Base-by-base conservation (phyloP, 1,140 invertebrate species). In the Gonioctena quinquepunctata region DNA sequence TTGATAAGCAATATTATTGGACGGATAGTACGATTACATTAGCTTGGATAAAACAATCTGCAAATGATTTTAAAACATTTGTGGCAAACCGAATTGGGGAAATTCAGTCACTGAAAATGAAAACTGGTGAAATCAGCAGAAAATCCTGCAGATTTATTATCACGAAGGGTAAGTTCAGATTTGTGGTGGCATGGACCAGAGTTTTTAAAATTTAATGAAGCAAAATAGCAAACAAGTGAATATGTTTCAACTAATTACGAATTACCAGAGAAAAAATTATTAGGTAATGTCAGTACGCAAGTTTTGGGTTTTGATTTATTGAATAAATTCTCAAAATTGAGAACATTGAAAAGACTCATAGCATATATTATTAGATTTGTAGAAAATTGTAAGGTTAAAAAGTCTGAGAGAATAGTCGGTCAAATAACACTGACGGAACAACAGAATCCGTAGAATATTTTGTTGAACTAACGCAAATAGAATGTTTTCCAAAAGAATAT, bases 31-130 rank as follows among this genome's bases (percentile, higher is more conserved):
- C n/a, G n/a, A 64, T 74, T 16, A 27, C 28, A 18, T n/a, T 72
- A 59, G 21, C 72, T 16, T 82, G 81, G 80, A 56, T 82, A 26
- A 67, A 67, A 2, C 11, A 33, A 74, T 5, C 62, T 76, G 54
- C 49, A 57, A 22, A 21, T 54, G 4, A n/a, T n/a, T 66, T 80
- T n/a, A 76, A 80, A 66, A 70, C 68, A 0, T 83, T 82, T 68
- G 78, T 83, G 6, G 73, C 75, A 2, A 86, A 85, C 79, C 64
- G 83, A 16, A 81, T 85, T 0, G 25, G 75, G 0, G 64, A 79
- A 70, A 84, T n/a, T n/a, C n/a, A n/a, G n/a, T 85, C 33, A 75
- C 79, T 57, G 64, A 64, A 19, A 82, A 22, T 88, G 85, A 86
- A 16, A 49, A 21, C 82, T 87, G 71, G 79, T 86, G 0, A 50